Evolutionary conservation across 2,113 vertebrate genomes (phyloP), one percentile per base, ranked within the genome.

Genomic region (Camelus bactrianus): DNA sequence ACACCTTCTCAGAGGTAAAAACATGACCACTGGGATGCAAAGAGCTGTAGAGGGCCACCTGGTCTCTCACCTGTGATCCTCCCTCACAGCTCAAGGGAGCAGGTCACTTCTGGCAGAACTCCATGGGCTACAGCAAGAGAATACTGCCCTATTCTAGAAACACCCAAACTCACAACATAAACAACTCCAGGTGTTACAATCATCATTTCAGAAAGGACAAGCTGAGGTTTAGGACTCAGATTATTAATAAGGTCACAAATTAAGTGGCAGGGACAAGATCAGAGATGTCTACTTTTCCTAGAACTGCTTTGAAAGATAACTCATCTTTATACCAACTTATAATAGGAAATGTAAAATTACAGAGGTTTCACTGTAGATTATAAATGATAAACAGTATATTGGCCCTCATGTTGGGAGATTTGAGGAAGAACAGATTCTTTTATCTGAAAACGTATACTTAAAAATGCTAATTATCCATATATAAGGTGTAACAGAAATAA

Each of bases 301-400:
- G 35, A 83, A 86, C 3, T 79, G 48, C 26, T 94, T 60, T 85
- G 52, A 92, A 90, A 93, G 54, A 89, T 80, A 73, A 91, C 15
- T 86, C 38, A 50, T 77, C 76, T 94, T 89, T 62, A 38, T 19
- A 58, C 5, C 42, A 89, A 93, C 62, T 84, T 83, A 95, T 32
- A 93, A 79, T 3, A 80, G 60, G 38, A 95, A 97, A 90, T 72
- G 0, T 88, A 97, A 95, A 90, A 85, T 46, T 93, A 75, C 8
- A 87, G 24, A 35, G 30, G 87, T 81, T 92, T 87, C 52, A 96
- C 26, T 62, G 2, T 50, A 60, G 50, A 92, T 73, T 77, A 79
- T 38, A 91, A 96, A 82, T 62, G 56, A 75, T 65, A 77, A 91
- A 65, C 2, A 75, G 30, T 30, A 56, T 17, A 7, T 8, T 42